These are phyloP conservation scores for Drosophila mimica DNA, from an alignment of 2,888 invertebrate genomes.

Conservation along the genomic window DNA sequence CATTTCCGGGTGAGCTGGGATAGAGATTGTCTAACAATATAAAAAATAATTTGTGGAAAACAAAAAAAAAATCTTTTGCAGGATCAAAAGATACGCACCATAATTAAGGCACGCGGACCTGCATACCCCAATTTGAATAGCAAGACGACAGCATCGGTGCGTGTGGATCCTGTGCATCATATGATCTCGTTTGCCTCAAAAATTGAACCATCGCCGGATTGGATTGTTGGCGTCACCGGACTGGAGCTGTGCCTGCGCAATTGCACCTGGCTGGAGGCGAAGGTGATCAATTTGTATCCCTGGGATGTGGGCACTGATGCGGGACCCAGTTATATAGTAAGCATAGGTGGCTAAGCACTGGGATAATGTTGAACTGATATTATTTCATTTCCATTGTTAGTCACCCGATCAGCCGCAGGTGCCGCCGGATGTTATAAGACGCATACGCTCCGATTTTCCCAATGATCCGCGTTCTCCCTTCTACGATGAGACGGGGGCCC, in stretches of 20 bases:
- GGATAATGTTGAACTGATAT: not conserved
- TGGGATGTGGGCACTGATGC: conserved; percentile 98
- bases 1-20: conserved; percentile 86
- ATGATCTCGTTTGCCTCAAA: conserved; percentile 97
- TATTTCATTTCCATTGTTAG: conserved; percentile 83
- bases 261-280: conserved; percentile 95
- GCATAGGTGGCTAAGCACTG: not conserved
- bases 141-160: conserved; percentile 93
- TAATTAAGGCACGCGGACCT: conserved; percentile 97
- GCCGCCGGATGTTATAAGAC: conserved; percentile 93
- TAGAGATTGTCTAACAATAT: too few species aligned
- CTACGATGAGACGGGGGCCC: conserved; percentile 90
- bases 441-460: conserved; percentile 93
- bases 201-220: conserved; percentile 98
- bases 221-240: conserved; percentile 97
- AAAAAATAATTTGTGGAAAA: not conserved
- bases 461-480: conserved; percentile 96
- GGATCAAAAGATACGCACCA: conserved; percentile 94
- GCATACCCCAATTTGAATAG: conserved; percentile 94
- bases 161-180: conserved; percentile 96
- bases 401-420: conserved; percentile 93
- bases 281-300: conserved; percentile 94
- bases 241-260: conserved; percentile 95
- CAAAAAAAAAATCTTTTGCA: conserved; percentile 79
- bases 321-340: conserved; percentile 92